Base-by-base conservation (phyloP, 92 coral and sea anemone genomes). In the Plumapathes pennacea region DNA sequence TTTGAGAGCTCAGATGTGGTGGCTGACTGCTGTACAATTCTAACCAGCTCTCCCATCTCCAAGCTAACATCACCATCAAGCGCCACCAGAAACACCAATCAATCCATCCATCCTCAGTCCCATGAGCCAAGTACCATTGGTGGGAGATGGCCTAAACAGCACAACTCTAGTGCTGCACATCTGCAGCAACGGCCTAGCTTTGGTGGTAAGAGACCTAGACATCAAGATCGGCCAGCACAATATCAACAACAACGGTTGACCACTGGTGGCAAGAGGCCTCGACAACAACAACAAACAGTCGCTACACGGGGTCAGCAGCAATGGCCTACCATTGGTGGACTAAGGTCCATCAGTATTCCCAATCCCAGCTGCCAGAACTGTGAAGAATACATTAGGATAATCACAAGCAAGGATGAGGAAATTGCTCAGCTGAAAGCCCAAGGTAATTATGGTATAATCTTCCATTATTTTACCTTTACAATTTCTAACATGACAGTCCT, bases 171-270 rank as follows among this genome's bases (percentile, higher is more conserved):
- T n/a, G n/a, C n/a, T n/a, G n/a, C n/a, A n/a, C n/a, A 41, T 24
- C 9, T 41, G 46, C 21, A 5, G 15, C 21, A 10, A 3, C 14
- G 21, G 15, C 46, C 10, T 41, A 41, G 12, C 46, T 41, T 41
- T 41, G 46, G 46, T 41, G 46, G 46, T 3, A 41, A 41, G 9
- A 41, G 46, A 41, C 46, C 46, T 4, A 41, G 46, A 37, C 13
- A 1, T 10, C 2, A 4, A 21, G 17, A 1, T 13, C 37, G 32
- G n/a, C n/a, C 11, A 29, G 25, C 17, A 11, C 4, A 9, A 49
- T 22, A 44, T 17, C 18, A 9, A 23, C 5, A 28, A n/a, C 14
- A 28, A 47, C 23, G 40, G 10, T 41, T 27, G 13, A 4, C 39
- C 2, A 0, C 34, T 7, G 58, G 58, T n/a, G 58, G 40, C 9